Evolutionary conservation across 2,113 vertebrate species (phyloP).

Genomic region (Fregetta grallaria): DNA sequence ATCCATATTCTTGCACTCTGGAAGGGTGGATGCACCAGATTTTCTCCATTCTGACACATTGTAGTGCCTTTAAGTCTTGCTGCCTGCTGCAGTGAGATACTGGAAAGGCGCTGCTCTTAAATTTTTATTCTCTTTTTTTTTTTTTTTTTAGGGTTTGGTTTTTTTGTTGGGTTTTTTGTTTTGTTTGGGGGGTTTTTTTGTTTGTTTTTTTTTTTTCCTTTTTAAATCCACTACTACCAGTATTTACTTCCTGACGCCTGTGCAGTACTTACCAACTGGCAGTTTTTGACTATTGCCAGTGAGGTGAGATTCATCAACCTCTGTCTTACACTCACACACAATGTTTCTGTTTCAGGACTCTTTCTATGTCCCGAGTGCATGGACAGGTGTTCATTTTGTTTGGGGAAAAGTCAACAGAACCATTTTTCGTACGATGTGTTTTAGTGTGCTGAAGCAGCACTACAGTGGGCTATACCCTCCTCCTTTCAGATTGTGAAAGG

Average conservation of each 20-base stretch:
- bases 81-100: slow-evolving; percentile 62
- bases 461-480: slow-evolving; percentile 88
- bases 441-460: slow-evolving; percentile 82
- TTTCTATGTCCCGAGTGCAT: slow-evolving; percentile 41
- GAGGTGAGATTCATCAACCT: background rate
- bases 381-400: slow-evolving; percentile 34
- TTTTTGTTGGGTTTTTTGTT: background rate
- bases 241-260: slow-evolving; percentile 8
- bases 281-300: background rate
- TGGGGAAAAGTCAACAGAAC: slow-evolving; percentile 44
- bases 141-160: background rate
- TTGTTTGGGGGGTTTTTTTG: no score
- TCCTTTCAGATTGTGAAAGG: slow-evolving; percentile 84
- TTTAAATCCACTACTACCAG: slow-evolving; percentile 21
- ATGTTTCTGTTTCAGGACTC: slow-evolving; percentile 69
- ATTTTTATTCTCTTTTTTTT: slow-evolving; percentile 9
- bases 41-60: slow-evolving; percentile 70
- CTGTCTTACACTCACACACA: background rate
- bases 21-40: slow-evolving; percentile 63
- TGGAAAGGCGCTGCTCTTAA: slow-evolving; percentile 74
- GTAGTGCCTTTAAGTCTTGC: slow-evolving; percentile 84
- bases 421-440: slow-evolving; percentile 40
- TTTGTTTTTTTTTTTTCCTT: slow-evolving; percentile 17
- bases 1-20: slow-evolving; percentile 68
- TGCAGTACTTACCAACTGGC: slow-evolving; percentile 14